Base-by-base conservation (phyloP, 2,888 invertebrate genomes). In the Odontocerum albicorne region DNA sequence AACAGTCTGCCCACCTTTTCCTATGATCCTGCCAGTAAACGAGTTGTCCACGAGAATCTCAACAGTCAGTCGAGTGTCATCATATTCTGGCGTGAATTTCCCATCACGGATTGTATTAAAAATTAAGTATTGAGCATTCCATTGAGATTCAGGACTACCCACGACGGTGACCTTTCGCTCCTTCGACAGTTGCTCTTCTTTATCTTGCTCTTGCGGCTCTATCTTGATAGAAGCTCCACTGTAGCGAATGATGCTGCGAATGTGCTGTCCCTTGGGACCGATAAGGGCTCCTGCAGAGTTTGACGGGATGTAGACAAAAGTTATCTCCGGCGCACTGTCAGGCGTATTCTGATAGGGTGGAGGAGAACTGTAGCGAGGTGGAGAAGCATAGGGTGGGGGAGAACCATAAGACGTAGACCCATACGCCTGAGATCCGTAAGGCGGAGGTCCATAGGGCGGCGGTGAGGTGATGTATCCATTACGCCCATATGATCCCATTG, bases 171-270 rank as follows among this genome's bases (percentile, higher is more conserved):
- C 40, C 21, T 40, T 40, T 12, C 40, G 13, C 12, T 40, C 40
- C 21, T 16, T 20, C 21, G 19, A 12, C 3, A n/a, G n/a, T 3
- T 3, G 4, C 2, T 21, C 10, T 21, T 40, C 40, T 2, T 19
- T 2, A 19, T 40, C 40, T 12, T 16, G 20, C 10, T 19, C 20
- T 4, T 4, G 6, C 27, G 27, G 27, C 7, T 19, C 40, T 21
- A 40, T 21, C 21, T 40, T 40, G 2, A 40, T 21, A 20, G 13
- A 40, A 4, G 40, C 40, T 19, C 40, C 40, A 12, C 40, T 40
- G 21, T 40, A 40, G 10, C 40, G 40, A 4, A 40, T 40, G 10
- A 40, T 21, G 12, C 21, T 40, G 3, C 40, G 40, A 7, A 40
- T 40, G 12, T 40, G 12, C 10, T 12, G n/a, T 2, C 40, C 40